These are phyloP conservation scores for Latrodectus geometricus DNA, from an alignment of 1,140 invertebrate species.

Conservation along the genomic window DNA sequence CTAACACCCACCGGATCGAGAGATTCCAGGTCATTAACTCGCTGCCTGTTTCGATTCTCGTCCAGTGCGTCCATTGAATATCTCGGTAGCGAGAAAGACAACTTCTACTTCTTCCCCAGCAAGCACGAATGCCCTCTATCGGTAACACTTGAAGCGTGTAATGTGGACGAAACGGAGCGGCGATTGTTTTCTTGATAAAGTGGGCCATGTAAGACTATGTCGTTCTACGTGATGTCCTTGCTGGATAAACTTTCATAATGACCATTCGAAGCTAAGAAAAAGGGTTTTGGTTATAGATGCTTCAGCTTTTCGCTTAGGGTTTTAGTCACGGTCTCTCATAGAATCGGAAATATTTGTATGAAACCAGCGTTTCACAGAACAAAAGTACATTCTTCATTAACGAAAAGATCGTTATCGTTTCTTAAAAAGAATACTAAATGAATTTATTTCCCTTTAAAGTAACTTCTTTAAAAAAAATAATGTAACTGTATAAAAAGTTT, in stretches of 20 bases:
- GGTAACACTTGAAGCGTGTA: slow-evolving; percentile 9
- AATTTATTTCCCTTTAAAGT: no score
- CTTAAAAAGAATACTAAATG: no score
- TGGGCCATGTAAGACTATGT: neutral
- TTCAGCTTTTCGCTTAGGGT: no score
- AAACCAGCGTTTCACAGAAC: no score
- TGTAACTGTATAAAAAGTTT: no score
- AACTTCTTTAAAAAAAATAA: no score
- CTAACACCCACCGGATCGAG: slow-evolving; percentile 24
- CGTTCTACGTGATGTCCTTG: neutral
- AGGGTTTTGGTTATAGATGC: neutral
- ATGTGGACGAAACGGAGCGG: slow-evolving; percentile 34
- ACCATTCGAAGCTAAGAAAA: neutral
- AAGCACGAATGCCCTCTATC: slow-evolving; percentile 37
- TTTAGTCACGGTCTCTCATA: no score
- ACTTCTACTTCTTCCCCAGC: slow-evolving; percentile 22
- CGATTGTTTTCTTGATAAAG: slow-evolving; percentile 49
- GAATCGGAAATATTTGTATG: no score
- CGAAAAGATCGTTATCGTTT: no score
- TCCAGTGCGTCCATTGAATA: slow-evolving; percentile 46
- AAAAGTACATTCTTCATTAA: no score
- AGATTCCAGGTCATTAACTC: slow-evolving; percentile 50
- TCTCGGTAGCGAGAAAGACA: slow-evolving; percentile 31
- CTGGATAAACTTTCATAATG: slow-evolving; percentile 14
- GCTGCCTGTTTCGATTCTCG: slow-evolving; percentile 37